A percentile compares a stretch with the other conserved stretches of the same genome.
Evolutionary conservation across 2,113 vertebrate species (phyloP).

Genomic region (Oriolus oriolus): DNA sequence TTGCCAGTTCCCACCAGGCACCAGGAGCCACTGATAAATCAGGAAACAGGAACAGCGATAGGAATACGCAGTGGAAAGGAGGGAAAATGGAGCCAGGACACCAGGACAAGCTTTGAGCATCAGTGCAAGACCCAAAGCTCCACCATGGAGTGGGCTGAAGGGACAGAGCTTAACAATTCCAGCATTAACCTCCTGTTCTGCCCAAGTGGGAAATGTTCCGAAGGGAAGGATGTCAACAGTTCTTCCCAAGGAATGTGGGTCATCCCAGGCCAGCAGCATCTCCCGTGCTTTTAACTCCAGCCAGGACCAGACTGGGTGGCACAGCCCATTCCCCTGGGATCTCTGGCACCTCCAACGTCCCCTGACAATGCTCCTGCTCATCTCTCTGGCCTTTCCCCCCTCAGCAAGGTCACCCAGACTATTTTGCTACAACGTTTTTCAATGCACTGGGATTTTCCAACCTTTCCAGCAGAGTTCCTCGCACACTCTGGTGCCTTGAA

Average conservation of each 20-base stretch:
- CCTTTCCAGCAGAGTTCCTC: neutral
- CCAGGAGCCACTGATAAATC: neutral
- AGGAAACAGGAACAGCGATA: neutral
- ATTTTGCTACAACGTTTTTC: rapidly evolving
- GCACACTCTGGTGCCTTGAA: neutral
- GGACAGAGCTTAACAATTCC: neutral
- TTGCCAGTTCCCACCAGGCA: neutral
- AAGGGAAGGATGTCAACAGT: neutral
- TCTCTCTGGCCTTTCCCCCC: neutral
- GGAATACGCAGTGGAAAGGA: neutral
- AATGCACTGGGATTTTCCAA: neutral
- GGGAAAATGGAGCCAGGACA: neutral
- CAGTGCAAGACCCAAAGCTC: neutral
- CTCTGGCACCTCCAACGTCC: neutral
- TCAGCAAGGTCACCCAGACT: neutral
- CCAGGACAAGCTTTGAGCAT: rapidly evolving
- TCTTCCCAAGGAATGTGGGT: neutral
- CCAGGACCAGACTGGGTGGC: neutral
- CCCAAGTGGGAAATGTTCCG: rapidly evolving
- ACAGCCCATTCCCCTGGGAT: neutral
- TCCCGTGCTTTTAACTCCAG: neutral
- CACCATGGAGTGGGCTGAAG: neutral
- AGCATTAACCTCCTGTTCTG: neutral
- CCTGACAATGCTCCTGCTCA: neutral
- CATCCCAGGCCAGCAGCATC: neutral